Evolutionary conservation across 2,113 vertebrate species (phyloP).

Genomic region (Ctenodactylus gundi): DNA sequence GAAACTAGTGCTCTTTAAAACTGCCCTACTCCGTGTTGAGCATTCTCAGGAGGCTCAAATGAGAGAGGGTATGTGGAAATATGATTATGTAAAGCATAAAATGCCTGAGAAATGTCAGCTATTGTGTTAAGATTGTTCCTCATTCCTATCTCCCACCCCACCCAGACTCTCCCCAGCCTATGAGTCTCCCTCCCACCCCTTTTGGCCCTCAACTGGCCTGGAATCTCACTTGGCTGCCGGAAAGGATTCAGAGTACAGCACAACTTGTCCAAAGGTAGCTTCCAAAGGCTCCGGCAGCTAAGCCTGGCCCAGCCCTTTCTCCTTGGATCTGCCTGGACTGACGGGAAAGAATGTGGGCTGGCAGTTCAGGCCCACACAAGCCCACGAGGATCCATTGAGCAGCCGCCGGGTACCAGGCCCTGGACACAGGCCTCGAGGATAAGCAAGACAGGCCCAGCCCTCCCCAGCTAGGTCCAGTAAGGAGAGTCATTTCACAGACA

Average conservation of each 20-base stretch:
- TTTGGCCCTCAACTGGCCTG: slow-evolving; percentile 42
- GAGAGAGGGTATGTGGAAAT: neutral
- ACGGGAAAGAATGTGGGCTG: slow-evolving; percentile 46
- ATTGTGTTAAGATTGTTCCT: neutral
- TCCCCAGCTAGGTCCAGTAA: neutral
- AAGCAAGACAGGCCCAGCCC: neutral
- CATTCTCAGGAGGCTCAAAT: neutral
- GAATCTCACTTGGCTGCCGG: slow-evolving; percentile 51
- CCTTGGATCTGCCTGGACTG: slow-evolving; percentile 37
- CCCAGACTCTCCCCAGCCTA: slow-evolving; percentile 35
- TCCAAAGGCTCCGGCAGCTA: slow-evolving; percentile 48
- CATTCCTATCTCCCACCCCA: neutral
- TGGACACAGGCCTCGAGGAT: neutral
- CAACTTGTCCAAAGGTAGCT: slow-evolving; percentile 42
- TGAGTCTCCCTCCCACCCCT: slow-evolving; percentile 7
- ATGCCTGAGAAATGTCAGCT: neutral
- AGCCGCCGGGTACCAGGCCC: neutral
- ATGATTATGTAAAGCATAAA: neutral
- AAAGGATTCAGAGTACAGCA: slow-evolving; percentile 51
- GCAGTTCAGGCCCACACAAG: neutral
- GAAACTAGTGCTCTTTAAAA: neutral
- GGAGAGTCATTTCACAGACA: neutral
- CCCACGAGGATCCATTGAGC: neutral
- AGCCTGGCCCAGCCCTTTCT: slow-evolving; percentile 52
- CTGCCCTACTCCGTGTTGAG: neutral